phyloP scores from a whole-genome alignment of 2,888 invertebrate species.

The Eumacrocentrus americanus region DNA sequence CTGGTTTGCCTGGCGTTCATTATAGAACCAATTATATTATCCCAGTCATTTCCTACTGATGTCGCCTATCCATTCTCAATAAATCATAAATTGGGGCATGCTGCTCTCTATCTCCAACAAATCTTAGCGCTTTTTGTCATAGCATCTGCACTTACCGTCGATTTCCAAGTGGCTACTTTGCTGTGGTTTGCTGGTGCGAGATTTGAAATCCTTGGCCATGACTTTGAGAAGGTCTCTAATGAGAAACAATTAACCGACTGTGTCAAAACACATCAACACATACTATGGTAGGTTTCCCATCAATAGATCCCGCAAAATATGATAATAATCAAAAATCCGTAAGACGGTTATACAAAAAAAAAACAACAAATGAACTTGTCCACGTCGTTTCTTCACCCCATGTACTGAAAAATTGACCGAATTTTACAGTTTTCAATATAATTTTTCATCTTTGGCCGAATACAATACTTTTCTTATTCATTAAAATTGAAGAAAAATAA shows the following conservation, averaged over 20 bases:
- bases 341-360: background rate
- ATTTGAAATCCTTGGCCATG: conserved; percentile 44
- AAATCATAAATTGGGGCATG: conserved; percentile 31
- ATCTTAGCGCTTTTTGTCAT: conserved; percentile 41
- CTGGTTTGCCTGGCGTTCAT: conserved; percentile 37
- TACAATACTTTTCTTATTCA: too few relatives aligned
- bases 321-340: background rate
- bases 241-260: conserved; percentile 36
- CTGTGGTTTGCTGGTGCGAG: conserved; percentile 45
- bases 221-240: conserved; percentile 31
- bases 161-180: conserved; percentile 43
- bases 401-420: too few relatives aligned
- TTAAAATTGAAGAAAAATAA: background rate
- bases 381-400: too few relatives aligned
- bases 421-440: too few relatives aligned
- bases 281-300: conserved; percentile 35
- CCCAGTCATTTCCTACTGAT: conserved; percentile 45
- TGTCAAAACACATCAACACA: conserved; percentile 39
- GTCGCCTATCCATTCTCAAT: conserved; percentile 49
- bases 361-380: too few relatives aligned
- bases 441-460: too few relatives aligned
- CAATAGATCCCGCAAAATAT: background rate
- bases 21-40: conserved; percentile 41
- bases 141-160: conserved; percentile 38
- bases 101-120: conserved; percentile 43